Evolutionary conservation across 2,797 vertebrate genomes (phyloP).

Genomic region (Oryzias dopingdopingensis): DNA sequence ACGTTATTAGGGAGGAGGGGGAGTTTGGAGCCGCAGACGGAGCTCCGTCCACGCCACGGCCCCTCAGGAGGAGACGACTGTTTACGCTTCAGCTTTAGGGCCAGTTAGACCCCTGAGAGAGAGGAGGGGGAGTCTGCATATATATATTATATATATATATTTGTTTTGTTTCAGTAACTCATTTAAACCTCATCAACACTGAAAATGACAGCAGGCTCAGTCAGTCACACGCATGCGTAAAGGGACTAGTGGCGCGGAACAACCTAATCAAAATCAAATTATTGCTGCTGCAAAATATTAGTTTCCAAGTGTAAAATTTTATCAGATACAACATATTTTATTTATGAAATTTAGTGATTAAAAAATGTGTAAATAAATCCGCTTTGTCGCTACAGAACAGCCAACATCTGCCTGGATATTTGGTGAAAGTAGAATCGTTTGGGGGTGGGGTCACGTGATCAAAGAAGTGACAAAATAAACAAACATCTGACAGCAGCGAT

Average conservation of each 20-base stretch:
- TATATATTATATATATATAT: conserved; percentile 1
- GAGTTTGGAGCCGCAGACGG: not conserved
- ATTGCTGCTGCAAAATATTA: too few relatives aligned
- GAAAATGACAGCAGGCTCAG: not conserved
- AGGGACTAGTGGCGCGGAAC: too few relatives aligned
- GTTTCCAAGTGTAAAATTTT: too few relatives aligned
- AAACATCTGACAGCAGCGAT: conserved; percentile 52
- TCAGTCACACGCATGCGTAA: too few relatives aligned
- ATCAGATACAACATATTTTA: too few relatives aligned
- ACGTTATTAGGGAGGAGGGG: not conserved
- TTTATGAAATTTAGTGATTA: too few relatives aligned
- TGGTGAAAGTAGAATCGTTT: not conserved
- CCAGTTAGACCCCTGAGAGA: conserved; percentile 29
- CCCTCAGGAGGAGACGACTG: conserved; percentile 5
- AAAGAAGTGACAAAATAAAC: conserved; percentile 32
- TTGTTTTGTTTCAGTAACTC: conserved; percentile 27
- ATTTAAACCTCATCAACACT: conserved; percentile 3
- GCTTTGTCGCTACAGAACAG: too few relatives aligned
- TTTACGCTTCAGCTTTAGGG: conserved; percentile 26
- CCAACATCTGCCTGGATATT: too few relatives aligned
- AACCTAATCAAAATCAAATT: too few relatives aligned
- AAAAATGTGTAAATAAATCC: too few relatives aligned
- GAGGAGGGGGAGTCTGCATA: conserved; percentile 9
- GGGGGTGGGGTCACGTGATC: not conserved
- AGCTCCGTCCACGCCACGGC: not conserved